phyloP scores from a whole-genome alignment of 2,888 invertebrate genomes.

The Blera fallax region DNA sequence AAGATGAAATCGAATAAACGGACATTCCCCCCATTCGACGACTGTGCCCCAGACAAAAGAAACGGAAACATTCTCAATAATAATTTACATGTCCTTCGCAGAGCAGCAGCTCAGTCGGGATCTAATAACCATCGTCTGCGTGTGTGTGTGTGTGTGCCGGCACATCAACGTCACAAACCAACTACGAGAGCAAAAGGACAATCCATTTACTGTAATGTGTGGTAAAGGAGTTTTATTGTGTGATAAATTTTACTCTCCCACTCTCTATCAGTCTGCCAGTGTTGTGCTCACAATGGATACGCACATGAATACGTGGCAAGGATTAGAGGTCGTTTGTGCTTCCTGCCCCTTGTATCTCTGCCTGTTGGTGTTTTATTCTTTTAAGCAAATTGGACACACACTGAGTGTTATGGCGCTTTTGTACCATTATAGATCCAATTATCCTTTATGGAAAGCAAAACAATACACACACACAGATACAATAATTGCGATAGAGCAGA shows the following conservation, averaged over 20 bases:
- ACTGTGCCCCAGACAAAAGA: constrained; percentile 35
- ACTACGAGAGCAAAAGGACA: constrained; percentile 63
- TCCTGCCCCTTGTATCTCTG: constrained; percentile 10
- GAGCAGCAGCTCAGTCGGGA: not conserved
- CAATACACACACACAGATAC: not conserved
- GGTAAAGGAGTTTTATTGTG: constrained; percentile 72
- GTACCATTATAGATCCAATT: constrained; percentile 62
- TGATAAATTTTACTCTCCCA: constrained; percentile 63
- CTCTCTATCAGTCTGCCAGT: not conserved
- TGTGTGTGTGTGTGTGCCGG: constrained; percentile 32
- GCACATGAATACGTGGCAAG: constrained; percentile 63
- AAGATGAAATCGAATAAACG: constrained; percentile 54
- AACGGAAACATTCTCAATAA: constrained; percentile 69
- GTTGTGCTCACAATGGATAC: constrained; percentile 21
- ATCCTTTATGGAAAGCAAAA: constrained; percentile 60
- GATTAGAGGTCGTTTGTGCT: constrained; percentile 66
- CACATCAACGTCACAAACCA: constrained; percentile 48
- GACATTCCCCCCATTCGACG: constrained; percentile 26
- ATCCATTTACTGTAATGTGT: constrained; percentile 72
- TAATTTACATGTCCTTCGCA: constrained; percentile 71
- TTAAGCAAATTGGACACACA: constrained; percentile 67
- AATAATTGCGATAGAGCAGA: not conserved
- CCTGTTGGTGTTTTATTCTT: constrained; percentile 54
- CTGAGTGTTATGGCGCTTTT: constrained; percentile 60
- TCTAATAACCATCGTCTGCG: constrained; percentile 27